Evolutionary conservation across 2,797 vertebrate genomes (phyloP).

Genomic region (Neosilurus mollespiculum): DNA sequence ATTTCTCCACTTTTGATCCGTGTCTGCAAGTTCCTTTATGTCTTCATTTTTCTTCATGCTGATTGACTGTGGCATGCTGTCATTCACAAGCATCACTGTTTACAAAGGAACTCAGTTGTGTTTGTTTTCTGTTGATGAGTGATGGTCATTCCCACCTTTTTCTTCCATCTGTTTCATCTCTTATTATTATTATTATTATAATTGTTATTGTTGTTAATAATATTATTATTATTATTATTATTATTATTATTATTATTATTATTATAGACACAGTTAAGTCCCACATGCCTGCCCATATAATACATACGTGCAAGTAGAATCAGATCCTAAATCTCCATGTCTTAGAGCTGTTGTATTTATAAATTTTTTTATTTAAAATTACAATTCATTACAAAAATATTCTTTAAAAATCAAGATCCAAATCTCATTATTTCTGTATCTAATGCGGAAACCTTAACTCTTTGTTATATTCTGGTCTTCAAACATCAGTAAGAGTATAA

Average conservation of each 20-base stretch:
- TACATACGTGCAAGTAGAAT: background rate
- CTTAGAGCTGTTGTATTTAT: background rate
- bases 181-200: background rate
- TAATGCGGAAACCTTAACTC: background rate
- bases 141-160: background rate
- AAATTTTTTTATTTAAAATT: background rate
- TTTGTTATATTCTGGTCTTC: background rate
- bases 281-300: background rate
- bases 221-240: background rate
- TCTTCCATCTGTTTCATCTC: background rate
- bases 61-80: slow-evolving; percentile 7
- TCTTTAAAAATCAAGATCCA: background rate
- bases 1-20: slow-evolving; percentile 40
- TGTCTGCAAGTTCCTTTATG: background rate
- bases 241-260: background rate
- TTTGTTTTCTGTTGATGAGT: background rate
- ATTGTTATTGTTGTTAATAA: background rate
- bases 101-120: background rate
- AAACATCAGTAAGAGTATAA: background rate
- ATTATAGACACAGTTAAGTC: background rate
- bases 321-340: background rate
- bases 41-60: background rate
- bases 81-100: background rate
- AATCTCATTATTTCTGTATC: background rate
- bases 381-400: background rate